phyloP scores from a whole-genome alignment of 2,113 vertebrate genomes.

The Stomatorhinus ivindoensis region DNA sequence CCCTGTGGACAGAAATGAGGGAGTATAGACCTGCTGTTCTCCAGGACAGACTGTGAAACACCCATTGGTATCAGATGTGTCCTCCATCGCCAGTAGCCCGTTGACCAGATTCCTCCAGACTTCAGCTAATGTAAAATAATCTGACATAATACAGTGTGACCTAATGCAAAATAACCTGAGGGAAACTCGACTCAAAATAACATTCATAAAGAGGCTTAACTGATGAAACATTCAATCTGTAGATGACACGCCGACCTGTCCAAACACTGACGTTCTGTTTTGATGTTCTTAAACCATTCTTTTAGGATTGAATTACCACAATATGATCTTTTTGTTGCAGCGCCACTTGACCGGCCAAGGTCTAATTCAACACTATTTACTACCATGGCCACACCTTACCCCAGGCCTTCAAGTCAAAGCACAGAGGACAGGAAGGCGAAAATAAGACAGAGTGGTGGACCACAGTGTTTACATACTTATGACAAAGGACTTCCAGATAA shows the following conservation, averaged over 20 bases:
- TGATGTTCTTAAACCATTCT: not conserved
- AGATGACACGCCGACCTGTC: not conserved
- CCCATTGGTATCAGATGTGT: not conserved
- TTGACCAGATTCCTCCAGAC: not conserved
- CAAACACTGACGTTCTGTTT: not conserved
- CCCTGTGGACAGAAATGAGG: not conserved
- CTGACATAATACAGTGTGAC: not conserved
- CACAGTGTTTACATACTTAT: not conserved
- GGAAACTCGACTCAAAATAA: not conserved
- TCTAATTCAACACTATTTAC: not conserved
- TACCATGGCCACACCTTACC: not conserved
- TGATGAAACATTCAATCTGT: not conserved
- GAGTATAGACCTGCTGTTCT: not conserved
- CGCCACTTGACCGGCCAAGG: not conserved
- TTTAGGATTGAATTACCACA: not conserved
- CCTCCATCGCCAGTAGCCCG: not conserved
- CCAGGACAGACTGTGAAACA: not conserved
- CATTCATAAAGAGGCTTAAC: not conserved
- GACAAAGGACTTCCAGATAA: not conserved
- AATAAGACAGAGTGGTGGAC: not conserved
- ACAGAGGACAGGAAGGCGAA: not conserved
- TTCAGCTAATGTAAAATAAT: not conserved
- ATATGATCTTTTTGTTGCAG: not conserved
- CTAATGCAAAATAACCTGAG: not conserved
- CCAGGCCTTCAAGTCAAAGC: not conserved